These are phyloP conservation scores for Zeus faber DNA, from an alignment of 2,113 vertebrate species.

Conservation along the genomic window DNA sequence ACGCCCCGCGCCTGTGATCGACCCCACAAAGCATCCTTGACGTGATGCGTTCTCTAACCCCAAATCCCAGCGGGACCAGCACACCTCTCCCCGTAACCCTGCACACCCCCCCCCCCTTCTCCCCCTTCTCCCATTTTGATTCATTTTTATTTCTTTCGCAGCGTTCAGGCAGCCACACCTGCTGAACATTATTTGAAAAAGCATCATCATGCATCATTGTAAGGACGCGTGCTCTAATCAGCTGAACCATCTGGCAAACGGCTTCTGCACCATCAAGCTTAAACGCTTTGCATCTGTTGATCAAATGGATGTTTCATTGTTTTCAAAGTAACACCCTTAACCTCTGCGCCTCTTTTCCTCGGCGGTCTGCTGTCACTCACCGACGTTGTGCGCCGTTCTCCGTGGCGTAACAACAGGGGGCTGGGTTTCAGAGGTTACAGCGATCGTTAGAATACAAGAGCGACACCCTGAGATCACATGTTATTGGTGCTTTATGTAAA, in stretches of 20 bases:
- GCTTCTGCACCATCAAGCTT: conserved; percentile 72
- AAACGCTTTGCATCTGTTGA: conserved; percentile 77
- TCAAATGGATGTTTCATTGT: conserved; percentile 71
- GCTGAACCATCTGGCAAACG: conserved; percentile 75
- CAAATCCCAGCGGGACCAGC: no score
- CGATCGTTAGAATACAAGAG: conserved; percentile 45
- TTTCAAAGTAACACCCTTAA: conserved; percentile 70
- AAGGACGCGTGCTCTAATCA: conserved; percentile 74
- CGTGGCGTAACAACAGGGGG: not conserved
- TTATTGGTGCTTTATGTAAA: conserved; percentile 41
- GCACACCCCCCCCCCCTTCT: conserved; percentile 10
- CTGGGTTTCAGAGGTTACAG: conserved; percentile 39
- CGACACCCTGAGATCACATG: conserved; percentile 29
- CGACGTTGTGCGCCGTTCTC: conserved; percentile 14
- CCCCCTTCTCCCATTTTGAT: conserved; percentile 21
- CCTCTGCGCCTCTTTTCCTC: conserved; percentile 56
- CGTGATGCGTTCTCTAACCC: no score
- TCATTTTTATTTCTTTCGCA: conserved; percentile 58
- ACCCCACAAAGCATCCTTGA: conserved; percentile 56
- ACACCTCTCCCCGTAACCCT: no score
- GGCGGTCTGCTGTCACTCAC: conserved; percentile 40
- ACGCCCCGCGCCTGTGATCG: conserved; percentile 26
- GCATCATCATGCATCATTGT: conserved; percentile 77
- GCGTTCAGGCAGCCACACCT: conserved; percentile 64
- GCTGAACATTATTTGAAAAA: conserved; percentile 73